These are phyloP conservation scores for Elephas maximus DNA, from an alignment of 2,113 vertebrate genomes.

Conservation along the genomic window DNA sequence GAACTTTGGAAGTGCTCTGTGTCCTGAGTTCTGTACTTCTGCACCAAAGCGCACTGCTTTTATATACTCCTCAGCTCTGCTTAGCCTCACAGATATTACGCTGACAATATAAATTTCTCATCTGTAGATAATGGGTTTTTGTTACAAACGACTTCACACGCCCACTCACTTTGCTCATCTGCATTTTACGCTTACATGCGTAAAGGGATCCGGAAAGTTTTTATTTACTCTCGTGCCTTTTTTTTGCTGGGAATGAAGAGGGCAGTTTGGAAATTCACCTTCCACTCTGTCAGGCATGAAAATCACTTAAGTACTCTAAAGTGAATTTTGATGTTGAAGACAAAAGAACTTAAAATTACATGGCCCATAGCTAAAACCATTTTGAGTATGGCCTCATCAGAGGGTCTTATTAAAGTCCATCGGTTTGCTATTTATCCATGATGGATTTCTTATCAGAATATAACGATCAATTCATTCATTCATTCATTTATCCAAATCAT, in stretches of 20 bases:
- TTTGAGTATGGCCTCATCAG: not conserved
- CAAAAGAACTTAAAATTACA: not conserved
- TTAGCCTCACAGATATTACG: constrained; percentile 86
- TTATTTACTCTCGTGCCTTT: constrained; percentile 70
- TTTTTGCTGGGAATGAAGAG: constrained; percentile 47
- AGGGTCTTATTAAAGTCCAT: not conserved
- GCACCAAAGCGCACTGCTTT: constrained; percentile 81
- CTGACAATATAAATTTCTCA: constrained; percentile 87
- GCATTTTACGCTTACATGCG: constrained; percentile 36
- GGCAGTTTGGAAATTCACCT: constrained; percentile 58
- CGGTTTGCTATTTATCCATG: not conserved
- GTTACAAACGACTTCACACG: constrained; percentile 81
- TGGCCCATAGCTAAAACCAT: not conserved
- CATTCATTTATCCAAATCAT: not conserved
- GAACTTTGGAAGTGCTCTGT: constrained; percentile 81
- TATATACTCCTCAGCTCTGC: constrained; percentile 89
- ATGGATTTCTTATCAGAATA: constrained; percentile 26
- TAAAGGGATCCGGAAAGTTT: constrained; percentile 70
- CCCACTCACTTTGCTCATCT: constrained; percentile 82
- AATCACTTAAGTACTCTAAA: constrained; percentile 14
- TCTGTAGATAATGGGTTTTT: constrained; percentile 84
- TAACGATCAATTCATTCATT: not conserved
- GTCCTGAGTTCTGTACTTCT: constrained; percentile 86
- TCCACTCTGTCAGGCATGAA: constrained; percentile 51
- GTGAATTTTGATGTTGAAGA: constrained; percentile 57